Conservation (phyloP, 30 jellyfish, hydroid and myxozoan species). For the Turritopsis dohrnii region DNA sequence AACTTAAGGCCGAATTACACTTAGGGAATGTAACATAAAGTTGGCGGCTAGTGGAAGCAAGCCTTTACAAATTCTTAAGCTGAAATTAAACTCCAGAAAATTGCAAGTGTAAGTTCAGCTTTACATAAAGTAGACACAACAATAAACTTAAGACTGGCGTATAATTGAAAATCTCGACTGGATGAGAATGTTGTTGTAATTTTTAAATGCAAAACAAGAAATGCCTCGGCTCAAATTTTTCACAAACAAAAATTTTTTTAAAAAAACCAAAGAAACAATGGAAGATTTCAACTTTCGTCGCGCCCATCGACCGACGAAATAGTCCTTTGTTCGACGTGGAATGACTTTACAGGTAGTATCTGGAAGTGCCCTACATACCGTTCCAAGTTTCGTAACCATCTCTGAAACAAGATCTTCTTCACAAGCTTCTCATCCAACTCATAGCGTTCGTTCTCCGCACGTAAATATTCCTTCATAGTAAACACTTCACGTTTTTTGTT, state of each 20-base stretch:
- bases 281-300: not conserved
- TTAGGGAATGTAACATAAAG: no score
- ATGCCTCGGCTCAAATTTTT: not conserved
- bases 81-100: no score
- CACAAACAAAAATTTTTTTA: not conserved
- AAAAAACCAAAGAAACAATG: no score
- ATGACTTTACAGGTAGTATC: not conserved
- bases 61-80: no score
- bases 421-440: conserved; percentile 9
- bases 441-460: conserved; percentile 24
- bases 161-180: no score
- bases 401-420: conserved; percentile 20
- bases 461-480: conserved; percentile 24
- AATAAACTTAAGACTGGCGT: no score
- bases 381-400: conserved; percentile 25
- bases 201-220: not conserved
- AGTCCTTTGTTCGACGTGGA: not conserved
- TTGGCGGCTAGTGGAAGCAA: no score
- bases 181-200: not conserved
- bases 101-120: no score
- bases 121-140: no score
- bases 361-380: conserved; percentile 23
- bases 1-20: no score
- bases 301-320: not conserved
- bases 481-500: not conserved